Evolutionary conservation across 1,140 invertebrate species (phyloP), one percentile per base, ranked within the genome.

Genomic region (Diuraphis noxia): DNA sequence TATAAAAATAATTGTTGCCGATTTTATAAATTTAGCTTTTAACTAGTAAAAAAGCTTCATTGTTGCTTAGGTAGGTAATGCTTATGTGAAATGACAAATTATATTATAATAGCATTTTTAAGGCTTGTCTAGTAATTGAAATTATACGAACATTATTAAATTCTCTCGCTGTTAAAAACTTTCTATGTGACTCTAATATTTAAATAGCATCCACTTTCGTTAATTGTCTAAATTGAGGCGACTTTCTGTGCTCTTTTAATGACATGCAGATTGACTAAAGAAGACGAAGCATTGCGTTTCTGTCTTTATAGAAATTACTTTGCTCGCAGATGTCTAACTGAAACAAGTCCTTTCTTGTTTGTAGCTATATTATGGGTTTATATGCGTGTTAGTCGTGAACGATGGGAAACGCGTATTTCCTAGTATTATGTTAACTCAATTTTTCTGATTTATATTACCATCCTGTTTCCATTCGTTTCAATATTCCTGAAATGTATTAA

Each of bases 121-220:
- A 40, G 13, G 36, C 38, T 82, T 82, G 34, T 79, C 19, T 79
- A 79, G 19, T 36, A 79, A n/a, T 84, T 52, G 9, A 86, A 52
- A 86, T 25, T 36, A n/a, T 86, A 36, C 23, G 1, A 7, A 10
- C 49, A 5, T n/a, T 56, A 56, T 87, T 86, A 7, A 86, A 87
- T 88, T 63, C 23, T 30, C 49, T 19, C 9, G 36, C 4, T 30
- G 23, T 17, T 88, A 40, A 52, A 36, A 63, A 40, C 86, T 30
- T 63, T 25, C 25, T 63, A 88, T 63, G 36, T 40, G 86, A 88
- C 43, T 52, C 84, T n/a, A 38, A 88, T 88, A 88, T 88, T 86
- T 34, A 49, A 86, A 88, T 63, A 41, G 86, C 34, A 38, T 87
- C 36, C 46, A 30, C 34, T 38, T 87, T 88, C 52, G 36, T 88